phyloP scores from a whole-genome alignment of 2,888 invertebrate species.

The Apomyelois bistriatella region DNA sequence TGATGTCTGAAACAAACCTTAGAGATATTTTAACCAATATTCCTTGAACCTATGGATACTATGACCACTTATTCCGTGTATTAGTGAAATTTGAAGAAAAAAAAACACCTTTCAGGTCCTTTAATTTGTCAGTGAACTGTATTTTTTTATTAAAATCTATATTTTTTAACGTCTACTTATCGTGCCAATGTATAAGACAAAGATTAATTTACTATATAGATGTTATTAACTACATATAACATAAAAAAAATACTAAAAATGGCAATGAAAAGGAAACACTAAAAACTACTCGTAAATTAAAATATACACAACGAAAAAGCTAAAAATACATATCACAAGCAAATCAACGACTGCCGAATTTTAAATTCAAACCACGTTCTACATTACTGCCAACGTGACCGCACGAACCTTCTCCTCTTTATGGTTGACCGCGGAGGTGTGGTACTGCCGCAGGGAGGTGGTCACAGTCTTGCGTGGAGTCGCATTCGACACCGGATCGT shows the following conservation, averaged over 20 bases:
- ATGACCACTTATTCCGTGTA: slow-evolving; percentile 29
- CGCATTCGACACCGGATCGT: slow-evolving; percentile 42
- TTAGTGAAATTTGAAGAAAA: neutral
- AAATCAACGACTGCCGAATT: neutral
- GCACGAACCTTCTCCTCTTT: slow-evolving; percentile 59
- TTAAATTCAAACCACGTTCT: slow-evolving; percentile 5
- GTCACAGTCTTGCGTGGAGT: slow-evolving; percentile 34
- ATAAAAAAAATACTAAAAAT: neutral
- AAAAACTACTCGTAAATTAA: neutral
- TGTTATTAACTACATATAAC: neutral
- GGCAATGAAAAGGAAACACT: neutral
- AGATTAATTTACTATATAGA: neutral
- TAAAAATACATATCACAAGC: neutral
- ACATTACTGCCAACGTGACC: slow-evolving; percentile 11
- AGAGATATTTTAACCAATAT: neutral
- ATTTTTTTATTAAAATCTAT: neutral
- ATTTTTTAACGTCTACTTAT: too few species aligned
- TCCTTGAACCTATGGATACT: slow-evolving; percentile 13
- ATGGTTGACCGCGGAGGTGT: slow-evolving; percentile 54
- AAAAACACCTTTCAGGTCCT: neutral
- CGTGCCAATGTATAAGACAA: too few species aligned
- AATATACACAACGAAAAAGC: neutral
- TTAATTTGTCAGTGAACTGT: slow-evolving; percentile 3
- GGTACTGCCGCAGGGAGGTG: slow-evolving; percentile 45
- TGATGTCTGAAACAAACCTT: neutral